phyloP scores from a whole-genome alignment of 2,113 vertebrate genomes.

The Corythornis cristatus region DNA sequence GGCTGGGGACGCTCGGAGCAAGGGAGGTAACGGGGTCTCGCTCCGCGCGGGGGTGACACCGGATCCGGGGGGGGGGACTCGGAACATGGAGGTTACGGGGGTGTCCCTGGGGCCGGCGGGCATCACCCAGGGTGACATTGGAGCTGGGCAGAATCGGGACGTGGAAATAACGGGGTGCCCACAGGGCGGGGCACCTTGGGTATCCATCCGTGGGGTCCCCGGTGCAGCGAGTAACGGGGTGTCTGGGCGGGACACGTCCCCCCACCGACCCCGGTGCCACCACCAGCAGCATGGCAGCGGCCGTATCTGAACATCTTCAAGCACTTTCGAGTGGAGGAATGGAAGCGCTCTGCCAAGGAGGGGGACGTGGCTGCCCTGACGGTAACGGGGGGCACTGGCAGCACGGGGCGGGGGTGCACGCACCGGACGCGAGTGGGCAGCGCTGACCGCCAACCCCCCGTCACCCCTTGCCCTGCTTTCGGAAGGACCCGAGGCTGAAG shows the following conservation, averaged over 20 bases:
- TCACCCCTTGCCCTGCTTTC: background rate
- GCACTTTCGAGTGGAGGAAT: slow-evolving; percentile 87
- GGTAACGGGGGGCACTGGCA: slow-evolving; percentile 62
- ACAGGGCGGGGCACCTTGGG: rapidly evolving
- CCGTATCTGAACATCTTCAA: slow-evolving; percentile 94
- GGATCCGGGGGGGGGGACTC: background rate
- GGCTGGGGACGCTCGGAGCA: rapidly evolving
- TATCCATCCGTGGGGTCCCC: too few species aligned
- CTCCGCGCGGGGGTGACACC: background rate
- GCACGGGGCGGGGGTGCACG: rapidly evolving
- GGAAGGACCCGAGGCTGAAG: slow-evolving; percentile 85
- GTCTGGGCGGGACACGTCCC: rapidly evolving
- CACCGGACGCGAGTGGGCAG: rapidly evolving
- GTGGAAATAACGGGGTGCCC: background rate
- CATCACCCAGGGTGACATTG: background rate
- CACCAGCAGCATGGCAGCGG: slow-evolving; percentile 86
- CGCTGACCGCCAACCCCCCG: rapidly evolving
- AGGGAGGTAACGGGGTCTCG: background rate
- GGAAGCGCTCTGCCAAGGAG: slow-evolving; percentile 85
- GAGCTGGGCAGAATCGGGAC: too few species aligned
- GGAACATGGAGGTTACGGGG: slow-evolving; percentile 42
- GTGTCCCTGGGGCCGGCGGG: slow-evolving; percentile 50
- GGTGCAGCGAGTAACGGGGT: rapidly evolving
- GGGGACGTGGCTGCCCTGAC: slow-evolving; percentile 85
- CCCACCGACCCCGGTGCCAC: rapidly evolving